phyloP scores from a whole-genome alignment of 2,113 vertebrate genomes.

The Periophthalmodon schlosseri region DNA sequence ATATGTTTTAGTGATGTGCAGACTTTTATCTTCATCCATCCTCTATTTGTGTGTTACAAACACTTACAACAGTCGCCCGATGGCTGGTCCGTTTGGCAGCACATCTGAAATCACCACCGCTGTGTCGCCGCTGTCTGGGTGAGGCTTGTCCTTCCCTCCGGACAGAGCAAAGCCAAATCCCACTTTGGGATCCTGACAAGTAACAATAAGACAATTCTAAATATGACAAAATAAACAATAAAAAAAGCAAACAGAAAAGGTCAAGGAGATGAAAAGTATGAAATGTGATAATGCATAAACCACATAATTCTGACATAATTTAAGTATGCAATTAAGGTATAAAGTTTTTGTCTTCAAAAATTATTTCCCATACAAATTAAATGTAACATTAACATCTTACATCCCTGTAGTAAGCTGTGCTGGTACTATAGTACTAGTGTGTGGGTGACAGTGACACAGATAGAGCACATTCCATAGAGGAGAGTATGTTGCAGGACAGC shows the following conservation, averaged over 20 bases:
- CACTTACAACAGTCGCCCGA: conserved; percentile 90
- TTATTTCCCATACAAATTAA: not conserved
- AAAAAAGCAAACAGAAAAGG: not conserved
- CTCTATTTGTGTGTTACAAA: not conserved
- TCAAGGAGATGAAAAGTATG: not conserved
- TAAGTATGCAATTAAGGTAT: not conserved
- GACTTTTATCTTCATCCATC: not conserved
- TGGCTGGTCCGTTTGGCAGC: conserved; percentile 85
- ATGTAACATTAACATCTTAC: too few relatives aligned
- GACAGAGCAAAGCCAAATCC: conserved; percentile 95
- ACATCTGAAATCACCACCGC: conserved; percentile 89
- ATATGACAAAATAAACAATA: not conserved
- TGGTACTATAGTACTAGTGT: not conserved
- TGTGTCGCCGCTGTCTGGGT: conserved; percentile 69
- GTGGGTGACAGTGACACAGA: conserved; percentile 25
- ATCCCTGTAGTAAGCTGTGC: conserved; percentile 5
- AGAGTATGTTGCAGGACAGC: conserved; percentile 37
- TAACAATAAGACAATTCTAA: not conserved
- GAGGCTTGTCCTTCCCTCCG: conserved; percentile 83
- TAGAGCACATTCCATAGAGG: conserved; percentile 59
- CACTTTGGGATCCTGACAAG: conserved; percentile 83
- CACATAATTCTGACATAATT: not conserved
- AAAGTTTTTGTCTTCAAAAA: not conserved
- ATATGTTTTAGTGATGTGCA: not conserved
- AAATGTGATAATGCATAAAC: not conserved